Evolutionary conservation across 2,888 invertebrate species (phyloP), one percentile per base, ranked within the genome.

Genomic region (Acronicta alni): DNA sequence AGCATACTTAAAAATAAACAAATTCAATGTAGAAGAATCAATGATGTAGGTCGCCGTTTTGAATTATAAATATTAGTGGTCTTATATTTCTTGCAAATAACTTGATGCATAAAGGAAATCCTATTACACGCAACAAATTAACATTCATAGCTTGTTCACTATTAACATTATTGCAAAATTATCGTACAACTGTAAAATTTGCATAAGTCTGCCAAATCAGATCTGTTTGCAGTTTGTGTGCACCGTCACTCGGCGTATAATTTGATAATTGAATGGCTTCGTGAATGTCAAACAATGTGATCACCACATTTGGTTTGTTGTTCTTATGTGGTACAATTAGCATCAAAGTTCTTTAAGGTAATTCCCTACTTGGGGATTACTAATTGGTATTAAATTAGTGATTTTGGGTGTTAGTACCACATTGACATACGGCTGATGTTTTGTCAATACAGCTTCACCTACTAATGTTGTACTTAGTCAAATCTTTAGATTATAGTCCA

Each of bases 111-210:
- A 69, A 67, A 62, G 70, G 67, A 72, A 69, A 64, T 68, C 68
- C 60, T 66, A 67, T 66, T 47, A 67, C 67, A 57, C 17, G 54
- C 46, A 37, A 67, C 70, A 67, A 69, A 72, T 77, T 67, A 76
- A 60, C 63, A 74, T 76, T 72, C 61, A 76, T 72, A 59, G 57
- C 72, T 65, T 63, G 75, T 76, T 43, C 54, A 53, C 53, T 72
- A 66, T 53, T 65, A 74, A 59, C 55, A 56, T 62, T 62, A 72
- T 69, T 74, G 66, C 77, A 69, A 77, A 75, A 77, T 77, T 74
- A 77, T 74, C 63, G 60, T 67, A 65, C 58, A 65, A 72, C 57
- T 56, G 44, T 67, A 54, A 48, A 46, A 76, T 76, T 72, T 66
- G 61, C 72, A 74, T 77, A 60, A 69, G 67, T 69, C 57, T 56